These are phyloP conservation scores for Andricus quercusramuli DNA, from an alignment of 2,888 invertebrate genomes.

Conservation along the genomic window DNA sequence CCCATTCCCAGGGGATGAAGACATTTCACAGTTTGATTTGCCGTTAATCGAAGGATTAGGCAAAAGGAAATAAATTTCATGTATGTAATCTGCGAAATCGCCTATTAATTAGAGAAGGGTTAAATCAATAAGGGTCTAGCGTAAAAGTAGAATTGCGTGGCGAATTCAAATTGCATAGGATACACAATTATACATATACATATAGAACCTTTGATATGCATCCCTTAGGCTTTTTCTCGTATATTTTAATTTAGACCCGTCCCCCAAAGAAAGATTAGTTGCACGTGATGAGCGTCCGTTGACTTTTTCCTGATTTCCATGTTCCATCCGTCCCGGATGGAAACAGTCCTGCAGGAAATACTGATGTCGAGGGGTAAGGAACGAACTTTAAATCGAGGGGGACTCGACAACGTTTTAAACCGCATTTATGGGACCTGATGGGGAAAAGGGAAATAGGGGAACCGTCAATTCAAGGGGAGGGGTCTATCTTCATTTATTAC, in stretches of 20 bases:
- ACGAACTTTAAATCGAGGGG: constrained; percentile 46
- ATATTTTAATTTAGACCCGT: constrained; percentile 24
- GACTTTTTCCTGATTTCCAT: constrained; percentile 52
- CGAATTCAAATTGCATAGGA: constrained; percentile 22
- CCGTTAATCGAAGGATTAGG: constrained; percentile 27
- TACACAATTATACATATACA: too few species aligned
- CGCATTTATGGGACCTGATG: constrained; percentile 41
- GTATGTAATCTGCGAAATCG: constrained; percentile 6
- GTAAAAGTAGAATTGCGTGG: constrained; percentile 25
- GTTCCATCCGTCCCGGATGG: constrained; percentile 37
- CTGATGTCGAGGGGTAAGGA: constrained; percentile 41
- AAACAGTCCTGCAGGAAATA: constrained; percentile 49
- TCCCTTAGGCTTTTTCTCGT: constrained; percentile 4
- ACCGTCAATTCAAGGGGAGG: constrained; percentile 29
- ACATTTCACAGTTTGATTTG: constrained; percentile 10
- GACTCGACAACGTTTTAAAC: constrained; percentile 38
- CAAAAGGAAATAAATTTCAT: constrained; percentile 9
- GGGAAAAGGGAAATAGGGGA: constrained; percentile 25
- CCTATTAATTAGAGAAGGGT: constrained; percentile 39
- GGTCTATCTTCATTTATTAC: constrained; percentile 40
- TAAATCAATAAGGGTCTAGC: constrained; percentile 27
- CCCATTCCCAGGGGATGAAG: constrained; percentile 6
- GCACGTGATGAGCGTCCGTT: constrained; percentile 44
- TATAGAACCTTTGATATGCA: constrained; percentile 7
- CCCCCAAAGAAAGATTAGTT: constrained; percentile 30